Percentiles rank a stretch among this genome's conserved stretches.
Evolutionary conservation across 2,113 vertebrate species (phyloP).

Genomic region (Etheostoma spectabile): DNA sequence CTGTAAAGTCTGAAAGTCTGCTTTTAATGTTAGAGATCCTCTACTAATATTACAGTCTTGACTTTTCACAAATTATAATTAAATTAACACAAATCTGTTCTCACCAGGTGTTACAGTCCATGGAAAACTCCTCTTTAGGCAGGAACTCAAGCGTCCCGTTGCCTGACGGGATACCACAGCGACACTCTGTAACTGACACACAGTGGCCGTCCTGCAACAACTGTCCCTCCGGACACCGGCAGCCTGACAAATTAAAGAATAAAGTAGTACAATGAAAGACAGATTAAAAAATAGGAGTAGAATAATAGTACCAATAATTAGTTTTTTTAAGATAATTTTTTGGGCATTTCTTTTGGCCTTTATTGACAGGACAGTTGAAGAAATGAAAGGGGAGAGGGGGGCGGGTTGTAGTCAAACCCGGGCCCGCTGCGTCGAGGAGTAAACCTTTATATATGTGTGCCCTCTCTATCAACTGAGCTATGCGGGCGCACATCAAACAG

Average conservation of each 20-base stretch:
- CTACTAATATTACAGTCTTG: background rate
- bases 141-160: slow-evolving; percentile 82
- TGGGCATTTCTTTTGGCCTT: too few species aligned
- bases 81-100: slow-evolving; percentile 5
- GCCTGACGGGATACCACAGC: slow-evolving; percentile 85
- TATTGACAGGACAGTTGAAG: too few species aligned
- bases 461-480: too few species aligned
- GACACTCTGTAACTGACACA: slow-evolving; percentile 84
- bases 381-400: too few species aligned
- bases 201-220: slow-evolving; percentile 87
- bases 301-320: too few species aligned
- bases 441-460: too few species aligned
- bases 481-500: too few species aligned
- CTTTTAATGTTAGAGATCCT: background rate
- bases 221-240: slow-evolving; percentile 87
- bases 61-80: background rate
- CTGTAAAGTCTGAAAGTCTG: background rate
- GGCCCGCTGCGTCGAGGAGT: too few species aligned
- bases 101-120: slow-evolving; percentile 90
- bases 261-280: background rate
- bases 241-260: slow-evolving; percentile 79
- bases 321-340: too few species aligned
- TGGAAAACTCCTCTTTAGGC: slow-evolving; percentile 68
- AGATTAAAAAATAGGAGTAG: too few species aligned
- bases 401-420: too few species aligned